phyloP scores from a whole-genome alignment of 2,888 invertebrate genomes.

The Ectobius pallidus region DNA sequence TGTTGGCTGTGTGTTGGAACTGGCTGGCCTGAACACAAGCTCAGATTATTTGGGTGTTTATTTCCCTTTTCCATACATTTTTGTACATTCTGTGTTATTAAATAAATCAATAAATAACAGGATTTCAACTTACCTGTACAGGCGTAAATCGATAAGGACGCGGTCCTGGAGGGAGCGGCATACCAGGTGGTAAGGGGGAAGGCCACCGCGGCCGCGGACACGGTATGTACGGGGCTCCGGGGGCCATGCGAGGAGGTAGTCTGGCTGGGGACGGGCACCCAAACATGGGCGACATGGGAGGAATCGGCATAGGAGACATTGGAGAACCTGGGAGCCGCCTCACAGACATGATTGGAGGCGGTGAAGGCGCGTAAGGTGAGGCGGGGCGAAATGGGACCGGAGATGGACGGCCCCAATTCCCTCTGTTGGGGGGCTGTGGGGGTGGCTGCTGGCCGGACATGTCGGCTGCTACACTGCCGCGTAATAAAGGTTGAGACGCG shows the following conservation, averaged over 20 bases:
- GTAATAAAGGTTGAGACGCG: slow-evolving; percentile 9
- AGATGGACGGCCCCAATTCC: slow-evolving; percentile 48
- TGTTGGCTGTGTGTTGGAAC: too few species aligned
- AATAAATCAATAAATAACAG: too few species aligned
- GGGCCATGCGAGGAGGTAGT: slow-evolving; percentile 46
- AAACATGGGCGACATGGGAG: slow-evolving; percentile 45
- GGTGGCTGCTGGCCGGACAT: slow-evolving; percentile 41
- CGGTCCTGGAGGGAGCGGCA: slow-evolving; percentile 55
- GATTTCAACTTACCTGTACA: slow-evolving; percentile 36
- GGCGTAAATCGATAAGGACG: slow-evolving; percentile 57
- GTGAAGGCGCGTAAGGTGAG: slow-evolving; percentile 77
- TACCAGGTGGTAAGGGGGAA: slow-evolving; percentile 56
- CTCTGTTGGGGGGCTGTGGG: slow-evolving; percentile 41
- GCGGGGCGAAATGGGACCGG: slow-evolving; percentile 71
- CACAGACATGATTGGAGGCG: slow-evolving; percentile 58
- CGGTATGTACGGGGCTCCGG: slow-evolving; percentile 59
- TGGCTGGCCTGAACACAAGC: too few species aligned
- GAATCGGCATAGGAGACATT: slow-evolving; percentile 22
- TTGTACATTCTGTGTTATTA: too few species aligned
- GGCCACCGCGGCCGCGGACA: slow-evolving; percentile 73
- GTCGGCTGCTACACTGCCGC: slow-evolving; percentile 11
- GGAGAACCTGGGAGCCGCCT: slow-evolving; percentile 56
- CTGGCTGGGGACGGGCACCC: slow-evolving; percentile 50
- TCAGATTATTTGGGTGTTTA: too few species aligned
- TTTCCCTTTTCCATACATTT: too few species aligned